phyloP scores from a whole-genome alignment of 2,888 invertebrate species.

The Pandemis heparana region DNA sequence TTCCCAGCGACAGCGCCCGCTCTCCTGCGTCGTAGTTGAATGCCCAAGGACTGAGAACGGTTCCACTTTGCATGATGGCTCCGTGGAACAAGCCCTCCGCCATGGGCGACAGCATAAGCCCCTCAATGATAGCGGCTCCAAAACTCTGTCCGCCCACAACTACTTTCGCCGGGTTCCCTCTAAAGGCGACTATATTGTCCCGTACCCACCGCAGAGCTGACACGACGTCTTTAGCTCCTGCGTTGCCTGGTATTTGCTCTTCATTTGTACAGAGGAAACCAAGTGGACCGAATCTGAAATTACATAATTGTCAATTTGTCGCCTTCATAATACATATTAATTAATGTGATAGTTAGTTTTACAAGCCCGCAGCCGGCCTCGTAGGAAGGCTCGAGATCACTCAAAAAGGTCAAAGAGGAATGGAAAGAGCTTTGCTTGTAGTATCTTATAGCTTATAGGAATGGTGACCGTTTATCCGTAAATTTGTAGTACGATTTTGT shows the following conservation, averaged over 20 bases:
- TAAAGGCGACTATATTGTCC: constrained; percentile 77
- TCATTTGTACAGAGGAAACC: constrained; percentile 72
- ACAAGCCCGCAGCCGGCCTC: no score
- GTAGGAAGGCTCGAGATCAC: no score
- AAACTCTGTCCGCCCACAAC: constrained; percentile 73
- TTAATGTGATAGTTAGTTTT: no score
- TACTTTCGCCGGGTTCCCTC: constrained; percentile 71
- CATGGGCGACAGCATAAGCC: constrained; percentile 63
- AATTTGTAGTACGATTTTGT: no score
- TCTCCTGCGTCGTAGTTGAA: constrained; percentile 73
- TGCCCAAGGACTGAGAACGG: constrained; percentile 71
- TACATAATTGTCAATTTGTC: neutral
- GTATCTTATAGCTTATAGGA: no score
- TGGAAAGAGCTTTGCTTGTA: no score
- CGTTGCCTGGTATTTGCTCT: constrained; percentile 73
- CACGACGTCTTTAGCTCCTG: constrained; percentile 72
- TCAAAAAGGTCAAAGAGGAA: no score
- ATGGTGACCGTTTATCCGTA: no score
- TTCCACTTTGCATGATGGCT: constrained; percentile 75
- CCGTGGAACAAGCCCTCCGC: constrained; percentile 69
- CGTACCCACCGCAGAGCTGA: constrained; percentile 73
- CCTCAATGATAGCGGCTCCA: constrained; percentile 75
- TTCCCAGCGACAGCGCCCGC: constrained; percentile 58
- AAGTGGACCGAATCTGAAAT: constrained; percentile 65
- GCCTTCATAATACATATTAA: neutral